Evolutionary conservation across 2,797 vertebrate species (phyloP), one percentile per base, ranked within the genome.

Genomic region (Synaphobranchus kaupii): DNA sequence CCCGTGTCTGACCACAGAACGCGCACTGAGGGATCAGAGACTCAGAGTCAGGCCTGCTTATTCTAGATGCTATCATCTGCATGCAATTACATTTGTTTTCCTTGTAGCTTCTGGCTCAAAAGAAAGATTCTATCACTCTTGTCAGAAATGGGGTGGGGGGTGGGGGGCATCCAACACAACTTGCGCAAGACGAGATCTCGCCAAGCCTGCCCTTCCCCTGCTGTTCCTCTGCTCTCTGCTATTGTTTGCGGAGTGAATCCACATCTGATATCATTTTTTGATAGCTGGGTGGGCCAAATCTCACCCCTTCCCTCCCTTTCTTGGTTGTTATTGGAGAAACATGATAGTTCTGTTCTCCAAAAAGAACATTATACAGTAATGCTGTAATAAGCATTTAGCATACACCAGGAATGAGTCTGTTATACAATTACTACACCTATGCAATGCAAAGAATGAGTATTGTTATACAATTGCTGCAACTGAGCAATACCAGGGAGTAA

Each of bases 261-360:
- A 81, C 78, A 50, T 81, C 78, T 78, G 73, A 78, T 78, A 48
- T 81, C 78, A 12, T 22, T 81, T 81, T 22, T 50, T n/a, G 71
- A 78, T 39, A 66, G 28, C 71, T 73, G 28, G 28, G 71, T 73
- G 71, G 71, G 34, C 71, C 71, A 39, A 39, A 73, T 34, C 10
- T 39, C 71, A 15, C 22, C 28, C 8, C 34, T 15, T 39, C n/a
- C 39, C 71, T 15, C 71, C 71, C 71, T n/a, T n/a, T 17, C 71
- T 73, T 31, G 15, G 13, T 17, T 73, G 28, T 73, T 31, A 31
- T 39, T 31, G 71, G 28, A 73, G 34, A 39, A 66, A 66, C 63
- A 66, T 6, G 63, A 66, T 28, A 66, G 63, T 66, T 28, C 7
- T 66, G 22, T 28, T n/a, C 25, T n/a, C 25, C n/a, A 28, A 25